Base-by-base conservation (phyloP, 2,113 vertebrate genomes). In the Brachionichthys hirsutus region DNA sequence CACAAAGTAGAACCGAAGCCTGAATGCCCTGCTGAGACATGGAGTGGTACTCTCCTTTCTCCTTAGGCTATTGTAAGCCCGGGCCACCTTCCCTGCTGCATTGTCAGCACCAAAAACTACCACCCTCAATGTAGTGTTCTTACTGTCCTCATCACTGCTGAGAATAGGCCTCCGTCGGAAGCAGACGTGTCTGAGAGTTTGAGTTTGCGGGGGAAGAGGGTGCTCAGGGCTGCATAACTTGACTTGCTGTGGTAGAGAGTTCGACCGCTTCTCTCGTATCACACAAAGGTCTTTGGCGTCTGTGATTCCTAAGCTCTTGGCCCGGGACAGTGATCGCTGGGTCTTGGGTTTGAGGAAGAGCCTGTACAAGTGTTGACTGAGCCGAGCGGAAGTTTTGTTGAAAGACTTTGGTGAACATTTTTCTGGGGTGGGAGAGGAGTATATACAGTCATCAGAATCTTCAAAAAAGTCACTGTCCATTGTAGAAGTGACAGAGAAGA, bases 71-170 rank as follows among this genome's bases (percentile, higher is more conserved):
- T 92, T 93, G 61, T 98, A 99, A 0, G 97, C 97, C 13, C 97
- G 86, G 0, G 96, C 95, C 61, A 99, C 91, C 75, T 96, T 98
- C 15, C 97, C 97, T 0, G 94, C 94, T 60, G 97, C 93, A n/a
- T 94, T 91, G 76, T 99, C 97, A 0, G 95, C 96, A 38, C 97
- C 97, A 0, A 99, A 99, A 76, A 98, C 96, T 61, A 98, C 94
- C 2, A 99, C 92, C 0, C 97, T 91, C 51, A 99, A 81, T 0
- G 93, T 94, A 5, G 87, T 87, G 11, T 77, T 83, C 75, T 92
- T 93, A 58, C 85, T 34, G 2, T 95, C 94, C 74, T 98, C 95
- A 0, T 95, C 93, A 0, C 87, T 92, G 72, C 96, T 97, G 48
- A 98, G 88, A 69, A 96, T 95, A 17, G 97, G 97, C 46, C 94